Percentiles rank a stretch among this genome's conserved stretches.
Conservation (phyloP, 1,140 invertebrate genomes). For the Aphidius ervi region DNA sequence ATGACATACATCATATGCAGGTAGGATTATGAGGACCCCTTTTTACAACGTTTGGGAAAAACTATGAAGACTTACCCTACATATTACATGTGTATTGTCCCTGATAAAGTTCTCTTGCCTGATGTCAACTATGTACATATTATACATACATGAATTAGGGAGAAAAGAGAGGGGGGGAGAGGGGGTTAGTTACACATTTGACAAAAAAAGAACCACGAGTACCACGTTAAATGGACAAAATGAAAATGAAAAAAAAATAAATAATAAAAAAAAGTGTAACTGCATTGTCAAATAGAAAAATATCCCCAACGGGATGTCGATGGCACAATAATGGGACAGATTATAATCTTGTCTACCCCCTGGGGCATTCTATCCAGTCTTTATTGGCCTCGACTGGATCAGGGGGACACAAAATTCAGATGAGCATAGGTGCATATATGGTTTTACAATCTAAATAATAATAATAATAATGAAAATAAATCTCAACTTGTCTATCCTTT, state of each 20-base stretch:
- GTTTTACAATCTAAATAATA: background rate
- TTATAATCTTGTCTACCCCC: slow-evolving; percentile 56
- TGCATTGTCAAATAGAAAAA: slow-evolving; percentile 48
- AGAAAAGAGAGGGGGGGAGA: background rate
- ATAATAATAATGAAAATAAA: background rate
- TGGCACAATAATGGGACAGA: slow-evolving; percentile 55
- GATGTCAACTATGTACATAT: slow-evolving; percentile 15
- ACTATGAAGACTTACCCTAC: slow-evolving; percentile 8
- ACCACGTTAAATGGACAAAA: slow-evolving; percentile 50
- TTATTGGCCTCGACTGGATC: slow-evolving; percentile 16
- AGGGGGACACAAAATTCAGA: slow-evolving; percentile 8
- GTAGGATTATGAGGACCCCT: slow-evolving; percentile 52
- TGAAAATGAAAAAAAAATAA: too few species aligned
- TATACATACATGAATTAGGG: slow-evolving; percentile 14
- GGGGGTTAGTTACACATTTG: slow-evolving; percentile 27
- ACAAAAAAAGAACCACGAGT: slow-evolving; percentile 18
- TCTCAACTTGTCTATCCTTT: slow-evolving; percentile 14
- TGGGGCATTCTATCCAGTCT: slow-evolving; percentile 23
- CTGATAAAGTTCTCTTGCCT: slow-evolving; percentile 32
- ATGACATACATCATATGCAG: slow-evolving; percentile 51
- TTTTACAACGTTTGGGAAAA: slow-evolving; percentile 36
- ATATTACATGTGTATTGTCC: slow-evolving; percentile 32
- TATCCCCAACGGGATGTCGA: slow-evolving; percentile 52
- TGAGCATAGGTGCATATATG: slow-evolving; percentile 6
- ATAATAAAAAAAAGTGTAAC: slow-evolving; percentile 39